Evolutionary conservation across 2,888 invertebrate species (phyloP).

Genomic region (Eurois occulta): DNA sequence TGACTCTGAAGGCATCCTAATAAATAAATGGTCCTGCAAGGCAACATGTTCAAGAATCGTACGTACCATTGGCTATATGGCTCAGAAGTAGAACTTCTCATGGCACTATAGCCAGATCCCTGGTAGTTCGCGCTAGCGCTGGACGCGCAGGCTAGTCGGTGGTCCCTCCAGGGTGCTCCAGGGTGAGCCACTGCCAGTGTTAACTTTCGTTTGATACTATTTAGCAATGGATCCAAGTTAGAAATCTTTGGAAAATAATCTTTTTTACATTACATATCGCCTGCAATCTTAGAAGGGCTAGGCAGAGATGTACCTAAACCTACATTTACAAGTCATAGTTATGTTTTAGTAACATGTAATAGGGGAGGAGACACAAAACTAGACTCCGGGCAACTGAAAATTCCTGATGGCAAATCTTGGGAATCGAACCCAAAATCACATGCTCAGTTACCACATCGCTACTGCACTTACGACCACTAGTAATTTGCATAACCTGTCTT

Average conservation of each 20-base stretch:
- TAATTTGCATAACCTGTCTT: background rate
- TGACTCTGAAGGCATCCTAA: background rate
- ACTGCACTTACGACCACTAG: background rate
- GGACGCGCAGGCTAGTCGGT: conserved; percentile 79
- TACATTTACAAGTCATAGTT: background rate
- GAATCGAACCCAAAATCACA: background rate
- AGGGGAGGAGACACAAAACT: background rate
- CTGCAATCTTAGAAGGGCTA: background rate
- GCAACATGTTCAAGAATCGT: background rate
- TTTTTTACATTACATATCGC: background rate
- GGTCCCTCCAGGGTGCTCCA: conserved; percentile 84
- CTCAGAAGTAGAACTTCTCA: conserved; percentile 86
- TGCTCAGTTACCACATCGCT: background rate
- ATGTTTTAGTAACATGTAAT: background rate
- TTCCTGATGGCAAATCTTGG: background rate
- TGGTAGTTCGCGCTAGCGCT: conserved; percentile 77
- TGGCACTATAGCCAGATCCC: conserved; percentile 84
- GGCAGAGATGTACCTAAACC: background rate
- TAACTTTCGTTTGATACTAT: conserved; percentile 75
- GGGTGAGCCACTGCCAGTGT: conserved; percentile 86
- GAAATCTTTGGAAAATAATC: background rate
- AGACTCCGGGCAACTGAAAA: background rate
- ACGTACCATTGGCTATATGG: conserved; percentile 86
- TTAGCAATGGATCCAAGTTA: background rate
- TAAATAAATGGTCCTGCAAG: background rate